Evolutionary conservation across 2,797 vertebrate species (phyloP).

Genomic region (Brachyalestes nurse): DNA sequence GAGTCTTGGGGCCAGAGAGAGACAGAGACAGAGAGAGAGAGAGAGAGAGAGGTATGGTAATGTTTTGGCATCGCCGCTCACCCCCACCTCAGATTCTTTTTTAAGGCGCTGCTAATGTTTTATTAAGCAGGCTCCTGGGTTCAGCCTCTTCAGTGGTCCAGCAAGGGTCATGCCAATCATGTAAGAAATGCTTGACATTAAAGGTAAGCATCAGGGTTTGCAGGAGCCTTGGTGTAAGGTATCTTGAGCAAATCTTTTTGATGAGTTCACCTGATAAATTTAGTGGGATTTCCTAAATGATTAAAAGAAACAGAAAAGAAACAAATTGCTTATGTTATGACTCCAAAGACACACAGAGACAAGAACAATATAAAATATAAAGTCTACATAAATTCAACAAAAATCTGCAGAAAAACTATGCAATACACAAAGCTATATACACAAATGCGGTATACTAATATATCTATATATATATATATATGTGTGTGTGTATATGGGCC

Average conservation of each 20-base stretch:
- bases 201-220: slow-evolving; percentile 1
- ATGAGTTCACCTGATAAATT: neutral
- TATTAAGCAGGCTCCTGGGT: slow-evolving; percentile 80
- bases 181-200: slow-evolving; percentile 51
- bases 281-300: neutral
- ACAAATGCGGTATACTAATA: too few relatives aligned
- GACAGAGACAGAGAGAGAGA: slow-evolving; percentile 19
- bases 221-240: neutral
- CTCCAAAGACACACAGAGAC: too few relatives aligned
- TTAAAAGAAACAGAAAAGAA: too few relatives aligned
- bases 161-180: slow-evolving; percentile 76
- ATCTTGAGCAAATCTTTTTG: slow-evolving; percentile 11
- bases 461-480: too few relatives aligned
- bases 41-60: slow-evolving; percentile 45
- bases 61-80: slow-evolving; percentile 42
- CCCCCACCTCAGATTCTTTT: slow-evolving; percentile 57
- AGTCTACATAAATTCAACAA: too few relatives aligned
- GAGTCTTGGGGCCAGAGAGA: slow-evolving; percentile 39
- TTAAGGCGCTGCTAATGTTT: slow-evolving; percentile 76
- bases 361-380: too few relatives aligned
- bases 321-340: too few relatives aligned
- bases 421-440: neutral
- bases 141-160: slow-evolving; percentile 71
- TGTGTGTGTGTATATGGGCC: too few relatives aligned
- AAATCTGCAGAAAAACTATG: too few relatives aligned